phyloP scores from a whole-genome alignment of 2,797 vertebrate species.

The Vultur gryphus region DNA sequence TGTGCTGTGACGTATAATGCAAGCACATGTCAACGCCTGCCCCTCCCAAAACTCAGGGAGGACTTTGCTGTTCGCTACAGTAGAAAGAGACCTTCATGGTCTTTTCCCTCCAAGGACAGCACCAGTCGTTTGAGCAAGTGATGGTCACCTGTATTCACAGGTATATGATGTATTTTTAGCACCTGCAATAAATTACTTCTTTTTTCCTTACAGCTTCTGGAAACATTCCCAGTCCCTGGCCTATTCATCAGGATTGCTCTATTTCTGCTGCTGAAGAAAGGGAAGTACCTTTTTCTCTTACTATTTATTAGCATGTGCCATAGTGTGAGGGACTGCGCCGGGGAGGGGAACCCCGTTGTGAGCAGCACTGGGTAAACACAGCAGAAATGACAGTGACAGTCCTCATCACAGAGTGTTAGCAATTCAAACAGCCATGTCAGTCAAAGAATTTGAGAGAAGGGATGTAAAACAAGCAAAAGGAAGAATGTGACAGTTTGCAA shows the following conservation, averaged over 20 bases:
- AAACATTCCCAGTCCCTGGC: conserved; percentile 2
- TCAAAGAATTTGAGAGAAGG: background rate
- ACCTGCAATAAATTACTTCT: conserved; percentile 34
- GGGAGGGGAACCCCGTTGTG: background rate
- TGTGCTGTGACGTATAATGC: background rate
- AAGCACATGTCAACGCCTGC: fast-evolving
- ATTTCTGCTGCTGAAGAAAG: background rate
- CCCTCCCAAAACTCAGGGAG: background rate
- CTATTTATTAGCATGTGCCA: background rate
- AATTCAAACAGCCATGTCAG: conserved; percentile 1
- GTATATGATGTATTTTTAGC: conserved; percentile 27
- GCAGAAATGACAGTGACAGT: background rate
- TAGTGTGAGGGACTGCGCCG: background rate
- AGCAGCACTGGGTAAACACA: background rate
- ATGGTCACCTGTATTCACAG: conserved; percentile 58
- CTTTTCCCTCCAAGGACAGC: conserved; percentile 25
- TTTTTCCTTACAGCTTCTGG: conserved; percentile 28
- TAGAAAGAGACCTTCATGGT: background rate
- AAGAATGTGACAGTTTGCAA: background rate
- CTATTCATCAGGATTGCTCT: conserved; percentile 1
- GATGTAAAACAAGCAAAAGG: background rate
- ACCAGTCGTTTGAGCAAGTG: background rate
- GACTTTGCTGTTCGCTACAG: background rate
- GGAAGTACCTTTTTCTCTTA: background rate
- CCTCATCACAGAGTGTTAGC: background rate